Evolutionary conservation across 2,888 invertebrate species (phyloP).

Genomic region (Dryomyza anilis): DNA sequence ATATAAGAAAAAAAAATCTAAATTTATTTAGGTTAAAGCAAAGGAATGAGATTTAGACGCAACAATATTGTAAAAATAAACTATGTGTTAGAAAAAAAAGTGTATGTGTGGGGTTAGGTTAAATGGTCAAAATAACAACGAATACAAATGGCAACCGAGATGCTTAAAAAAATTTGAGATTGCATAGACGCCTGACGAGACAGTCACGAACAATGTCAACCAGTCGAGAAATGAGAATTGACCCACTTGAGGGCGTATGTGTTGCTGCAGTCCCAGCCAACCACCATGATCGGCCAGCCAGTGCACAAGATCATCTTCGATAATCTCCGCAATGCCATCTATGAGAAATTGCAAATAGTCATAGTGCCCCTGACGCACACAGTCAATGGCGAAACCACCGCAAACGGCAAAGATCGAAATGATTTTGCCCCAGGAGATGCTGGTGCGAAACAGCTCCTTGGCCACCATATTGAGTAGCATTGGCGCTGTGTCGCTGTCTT

Average conservation of each 20-base stretch:
- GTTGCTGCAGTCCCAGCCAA: constrained; percentile 66
- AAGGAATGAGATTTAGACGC: background rate
- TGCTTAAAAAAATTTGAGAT: constrained; percentile 55
- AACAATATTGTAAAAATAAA: too few species aligned
- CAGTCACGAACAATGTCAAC: constrained; percentile 56
- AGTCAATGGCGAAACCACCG: constrained; percentile 82
- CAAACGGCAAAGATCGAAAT: constrained; percentile 82
- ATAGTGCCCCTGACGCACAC: constrained; percentile 75
- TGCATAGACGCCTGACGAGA: constrained; percentile 56
- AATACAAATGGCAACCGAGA: constrained; percentile 58
- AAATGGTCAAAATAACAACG: constrained; percentile 52
- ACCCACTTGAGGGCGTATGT: constrained; percentile 52
- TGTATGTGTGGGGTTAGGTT: background rate
- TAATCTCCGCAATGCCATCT: constrained; percentile 76
- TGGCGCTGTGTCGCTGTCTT: constrained; percentile 62
- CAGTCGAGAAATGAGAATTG: constrained; percentile 57
- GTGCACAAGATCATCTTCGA: constrained; percentile 69
- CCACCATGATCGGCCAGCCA: constrained; percentile 87
- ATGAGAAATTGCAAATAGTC: constrained; percentile 79
- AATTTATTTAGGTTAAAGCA: background rate
- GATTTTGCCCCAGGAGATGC: constrained; percentile 80
- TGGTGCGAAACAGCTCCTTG: constrained; percentile 71
- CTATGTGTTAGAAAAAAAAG: background rate
- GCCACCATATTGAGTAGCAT: constrained; percentile 71
- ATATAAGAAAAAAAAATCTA: too few species aligned